phyloP scores from a whole-genome alignment of 2,113 vertebrate species.

The Ancistrus triradiatus region DNA sequence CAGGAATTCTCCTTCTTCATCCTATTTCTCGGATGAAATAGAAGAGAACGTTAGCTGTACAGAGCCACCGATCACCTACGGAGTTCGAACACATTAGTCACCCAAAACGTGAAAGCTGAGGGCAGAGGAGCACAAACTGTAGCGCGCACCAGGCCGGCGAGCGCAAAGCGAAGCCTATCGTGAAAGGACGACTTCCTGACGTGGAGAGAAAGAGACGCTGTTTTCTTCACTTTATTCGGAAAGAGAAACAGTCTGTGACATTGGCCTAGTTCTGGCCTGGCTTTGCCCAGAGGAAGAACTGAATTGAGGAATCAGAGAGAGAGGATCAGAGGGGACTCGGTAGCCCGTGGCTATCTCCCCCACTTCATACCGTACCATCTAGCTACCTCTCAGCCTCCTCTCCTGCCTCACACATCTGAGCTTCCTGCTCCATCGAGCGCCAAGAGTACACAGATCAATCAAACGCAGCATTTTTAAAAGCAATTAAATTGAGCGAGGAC shows the following conservation, averaged over 20 bases:
- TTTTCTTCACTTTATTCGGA: conserved; percentile 58
- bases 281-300: conserved; percentile 63
- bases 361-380: conserved; percentile 57
- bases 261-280: conserved; percentile 68
- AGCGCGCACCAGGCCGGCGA: conserved; percentile 11
- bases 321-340: conserved; percentile 73
- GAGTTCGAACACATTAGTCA: conserved; percentile 23
- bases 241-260: conserved; percentile 68
- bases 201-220: conserved; percentile 57
- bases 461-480: conserved; percentile 48
- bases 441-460: conserved; percentile 67
- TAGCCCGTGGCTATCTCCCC: conserved; percentile 68
- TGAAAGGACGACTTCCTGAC: conserved; percentile 50
- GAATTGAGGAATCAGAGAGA: conserved; percentile 68
- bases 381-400: conserved; percentile 65
- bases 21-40: conserved; percentile 31
- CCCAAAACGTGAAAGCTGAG: conserved; percentile 22
- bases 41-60: conserved; percentile 22
- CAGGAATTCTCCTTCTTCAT: conserved; percentile 33
- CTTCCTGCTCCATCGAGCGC: conserved; percentile 55
- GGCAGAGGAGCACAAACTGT: conserved; percentile 30
- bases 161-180: conserved; percentile 13
- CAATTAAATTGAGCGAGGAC: conserved; percentile 26
- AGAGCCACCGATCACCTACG: conserved; percentile 27
- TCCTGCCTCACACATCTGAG: conserved; percentile 53